Base-by-base conservation (phyloP, 1,140 invertebrate species). In the Hydropsyche tenuis region DNA sequence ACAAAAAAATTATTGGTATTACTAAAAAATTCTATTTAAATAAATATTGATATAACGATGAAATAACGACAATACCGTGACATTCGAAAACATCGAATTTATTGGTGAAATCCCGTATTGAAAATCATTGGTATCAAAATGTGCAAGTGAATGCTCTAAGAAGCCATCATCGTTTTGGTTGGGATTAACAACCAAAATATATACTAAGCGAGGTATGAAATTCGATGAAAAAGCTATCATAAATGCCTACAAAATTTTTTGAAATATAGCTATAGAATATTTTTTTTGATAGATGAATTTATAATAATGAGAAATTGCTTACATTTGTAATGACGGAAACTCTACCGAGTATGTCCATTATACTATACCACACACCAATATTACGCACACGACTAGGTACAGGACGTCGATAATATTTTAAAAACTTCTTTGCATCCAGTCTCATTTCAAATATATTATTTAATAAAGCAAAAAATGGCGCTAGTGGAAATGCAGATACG, bases 221-320 rank as follows among this genome's bases (percentile, higher is more conserved):
- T 99, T 96, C 0, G 96, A 99, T 1, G 97, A 98, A 85, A 99
- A 99, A 51, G 97, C 97, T 80, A 99, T 99, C 75, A 77, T 77
- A 45, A 77, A 77, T 30, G 75, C 75, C 75, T 77, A 62, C 45
- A 77, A 74, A 51, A 60, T 5, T 62, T 14, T 62, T 51, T 51
- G 4, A 3, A 20, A 53, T 4, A 20, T 53, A 20, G 3, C 22
- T 20, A 43, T 43, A 43, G 37, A 43, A 43, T 12, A 43, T 43
- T 6, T 2, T 20, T 53, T 20, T 53, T 53, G 6, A 53, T 1
- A 53, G 1, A 46, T n/a, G 1, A 51, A 25, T n/a, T n/a, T n/a
- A n/a, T n/a, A n/a, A n/a, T n/a, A n/a, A n/a, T n/a, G n/a, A 69
- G 5, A 25, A 68, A 23, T 18, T 23, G 1, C 90, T 91, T 84